Evolutionary conservation across 2,888 invertebrate genomes (phyloP), one percentile per base, ranked within the genome.

Genomic region (Pristionchus fissidentatus): DNA sequence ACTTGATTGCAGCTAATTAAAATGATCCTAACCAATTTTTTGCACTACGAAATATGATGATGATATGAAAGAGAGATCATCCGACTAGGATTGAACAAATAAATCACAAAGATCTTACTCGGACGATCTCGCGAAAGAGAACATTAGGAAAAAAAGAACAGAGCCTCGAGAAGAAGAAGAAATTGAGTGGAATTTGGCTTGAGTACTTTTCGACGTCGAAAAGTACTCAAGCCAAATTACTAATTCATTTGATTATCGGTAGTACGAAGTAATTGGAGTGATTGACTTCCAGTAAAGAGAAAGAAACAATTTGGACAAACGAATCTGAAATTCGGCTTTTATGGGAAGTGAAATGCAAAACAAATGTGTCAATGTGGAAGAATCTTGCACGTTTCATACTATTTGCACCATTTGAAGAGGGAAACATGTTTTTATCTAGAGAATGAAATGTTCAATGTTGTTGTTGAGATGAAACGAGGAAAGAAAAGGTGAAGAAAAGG

Each of bases 141-240:
- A 19, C 10, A 49, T 13, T 49, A 19, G 49, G 8, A 49, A 19
- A 49, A 49, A 49, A n/a, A n/a, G n/a, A n/a, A n/a, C n/a, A n/a
- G n/a, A n/a, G n/a, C n/a, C n/a, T n/a, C n/a, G 73, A 46, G 43
- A 73, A 73, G 73, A 29, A n/a, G 29, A 46, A 43, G 46, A 22
- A 19, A 46, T 43, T 73, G 26, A 41, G 66, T n/a, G n/a, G n/a
- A n/a, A n/a, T n/a, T n/a, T n/a, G n/a, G n/a, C n/a, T n/a, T n/a
- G 38, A 66, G 66, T 35, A 38, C 35, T 38, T 22, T 66, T n/a
- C n/a, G 38, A 66, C 22, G 19, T 19, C 38, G 66, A 66, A 66
- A 66, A 38, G 66, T 66, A 66, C 66, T 66, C 35, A 35, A 38
- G 66, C 35, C 35, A 38, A 35, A 66, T 35, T 66, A 38, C 35